These are phyloP conservation scores for Bombus pyrosoma DNA, from an alignment of 1,140 invertebrate species.

Conservation along the genomic window DNA sequence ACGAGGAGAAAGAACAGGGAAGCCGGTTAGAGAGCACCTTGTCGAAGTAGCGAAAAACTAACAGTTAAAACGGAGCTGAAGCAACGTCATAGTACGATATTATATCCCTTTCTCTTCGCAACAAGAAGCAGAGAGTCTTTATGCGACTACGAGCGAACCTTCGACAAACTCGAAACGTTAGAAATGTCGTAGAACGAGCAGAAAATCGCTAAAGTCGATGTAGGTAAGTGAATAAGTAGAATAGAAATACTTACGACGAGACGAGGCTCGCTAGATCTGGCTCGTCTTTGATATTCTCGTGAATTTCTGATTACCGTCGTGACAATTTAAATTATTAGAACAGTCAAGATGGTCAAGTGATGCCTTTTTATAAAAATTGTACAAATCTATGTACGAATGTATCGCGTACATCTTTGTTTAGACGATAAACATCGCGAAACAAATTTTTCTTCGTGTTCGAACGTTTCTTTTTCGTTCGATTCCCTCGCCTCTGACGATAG, in stretches of 20 bases:
- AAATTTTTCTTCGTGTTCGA: not conserved
- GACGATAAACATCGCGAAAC: not conserved
- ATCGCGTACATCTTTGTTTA: too few species aligned
- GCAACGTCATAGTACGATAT: not conserved
- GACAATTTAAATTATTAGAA: too few species aligned
- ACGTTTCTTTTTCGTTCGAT: not conserved
- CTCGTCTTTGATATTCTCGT: too few species aligned
- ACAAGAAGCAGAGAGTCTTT: not conserved
- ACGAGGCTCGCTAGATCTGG: not conserved
- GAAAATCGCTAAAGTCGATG: too few species aligned
- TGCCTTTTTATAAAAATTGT: too few species aligned
- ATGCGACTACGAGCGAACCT: not conserved
- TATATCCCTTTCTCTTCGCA: not conserved
- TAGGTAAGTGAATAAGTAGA: not conserved
- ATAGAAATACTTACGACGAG: not conserved
- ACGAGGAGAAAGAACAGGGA: not conserved
- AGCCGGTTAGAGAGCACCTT: too few species aligned
- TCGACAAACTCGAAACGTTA: not conserved
- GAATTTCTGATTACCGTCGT: too few species aligned
- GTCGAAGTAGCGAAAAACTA: slow-evolving; percentile 10
- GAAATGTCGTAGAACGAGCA: not conserved
- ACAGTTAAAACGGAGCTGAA: not conserved
- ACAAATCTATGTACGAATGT: too few species aligned
- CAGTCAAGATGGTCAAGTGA: too few species aligned
- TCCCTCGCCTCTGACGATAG: not conserved